Evolutionary conservation across 1,140 invertebrate genomes (phyloP).

Genomic region (Panagrolaimus sp.): DNA sequence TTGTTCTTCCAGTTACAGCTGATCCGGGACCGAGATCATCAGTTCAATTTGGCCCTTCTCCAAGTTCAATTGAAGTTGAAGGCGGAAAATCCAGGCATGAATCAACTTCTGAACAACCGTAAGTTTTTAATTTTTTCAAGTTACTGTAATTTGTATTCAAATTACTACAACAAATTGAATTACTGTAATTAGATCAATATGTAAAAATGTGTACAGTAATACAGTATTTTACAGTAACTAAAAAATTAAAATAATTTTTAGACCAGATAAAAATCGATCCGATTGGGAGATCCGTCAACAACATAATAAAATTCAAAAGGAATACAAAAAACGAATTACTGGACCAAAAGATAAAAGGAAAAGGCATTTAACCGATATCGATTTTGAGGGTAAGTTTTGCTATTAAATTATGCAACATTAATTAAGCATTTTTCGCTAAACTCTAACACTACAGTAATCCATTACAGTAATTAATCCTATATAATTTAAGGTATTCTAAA

Average conservation of each 20-base stretch:
- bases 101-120: background rate
- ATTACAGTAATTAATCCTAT: too few relatives aligned
- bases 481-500: slow-evolving; percentile 40
- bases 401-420: background rate
- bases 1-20: background rate
- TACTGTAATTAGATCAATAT: background rate
- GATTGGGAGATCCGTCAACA: background rate
- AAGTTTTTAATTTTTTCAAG: too few relatives aligned
- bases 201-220: background rate
- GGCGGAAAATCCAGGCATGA: background rate
- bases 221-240: background rate
- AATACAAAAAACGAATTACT: background rate
- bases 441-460: slow-evolving; percentile 40
- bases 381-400: slow-evolving; percentile 43
- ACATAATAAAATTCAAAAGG: background rate
- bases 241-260: background rate
- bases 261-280: slow-evolving; percentile 1
- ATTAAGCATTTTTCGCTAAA: slow-evolving; percentile 43
- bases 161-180: background rate
- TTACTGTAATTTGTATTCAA: too few relatives aligned
- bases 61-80: background rate
- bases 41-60: background rate
- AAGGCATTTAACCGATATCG: slow-evolving; percentile 45
- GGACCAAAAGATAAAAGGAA: slow-evolving; percentile 26
- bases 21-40: background rate